Percentiles rank a stretch among this genome's conserved stretches.
These are phyloP conservation scores for Gymnobelideus leadbeateri DNA, from an alignment of 2,113 vertebrate genomes.

Conservation along the genomic window DNA sequence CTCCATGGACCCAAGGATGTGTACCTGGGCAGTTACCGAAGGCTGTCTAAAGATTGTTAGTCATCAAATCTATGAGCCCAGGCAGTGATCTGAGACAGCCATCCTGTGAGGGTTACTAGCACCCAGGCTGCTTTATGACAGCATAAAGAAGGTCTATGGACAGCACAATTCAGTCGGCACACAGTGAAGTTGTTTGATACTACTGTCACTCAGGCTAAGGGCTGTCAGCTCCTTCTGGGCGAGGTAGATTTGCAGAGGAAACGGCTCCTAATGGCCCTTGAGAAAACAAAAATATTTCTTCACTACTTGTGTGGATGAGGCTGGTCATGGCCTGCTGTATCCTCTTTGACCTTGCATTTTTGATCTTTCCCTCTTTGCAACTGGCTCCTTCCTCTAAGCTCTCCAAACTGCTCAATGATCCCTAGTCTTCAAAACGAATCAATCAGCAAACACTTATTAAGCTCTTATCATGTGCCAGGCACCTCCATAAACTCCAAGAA, in stretches of 20 bases:
- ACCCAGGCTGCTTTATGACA: neutral
- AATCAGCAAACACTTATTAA: neutral
- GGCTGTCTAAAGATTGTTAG: neutral
- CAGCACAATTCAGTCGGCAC: neutral
- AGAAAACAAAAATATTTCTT: neutral
- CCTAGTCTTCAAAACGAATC: neutral
- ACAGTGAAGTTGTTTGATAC: neutral
- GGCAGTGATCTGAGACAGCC: neutral
- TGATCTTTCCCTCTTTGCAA: neutral
- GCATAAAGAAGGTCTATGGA: neutral
- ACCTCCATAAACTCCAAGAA: neutral
- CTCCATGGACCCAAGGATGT: neutral
- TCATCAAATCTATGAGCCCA: neutral
- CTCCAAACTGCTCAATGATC: neutral
- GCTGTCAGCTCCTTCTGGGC: neutral
- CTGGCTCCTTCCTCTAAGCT: neutral
- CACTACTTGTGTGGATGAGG: neutral
- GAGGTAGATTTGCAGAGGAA: neutral
- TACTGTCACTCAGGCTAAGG: neutral
- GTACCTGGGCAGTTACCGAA: neutral
- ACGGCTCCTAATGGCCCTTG: neutral
- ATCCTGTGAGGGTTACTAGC: neutral
- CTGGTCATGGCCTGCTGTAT: rapidly evolving
- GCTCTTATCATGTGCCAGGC: neutral
- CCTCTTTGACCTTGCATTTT: neutral